These are phyloP conservation scores for Drosophila infuscata DNA, from an alignment of 2,888 invertebrate genomes.

Conservation along the genomic window DNA sequence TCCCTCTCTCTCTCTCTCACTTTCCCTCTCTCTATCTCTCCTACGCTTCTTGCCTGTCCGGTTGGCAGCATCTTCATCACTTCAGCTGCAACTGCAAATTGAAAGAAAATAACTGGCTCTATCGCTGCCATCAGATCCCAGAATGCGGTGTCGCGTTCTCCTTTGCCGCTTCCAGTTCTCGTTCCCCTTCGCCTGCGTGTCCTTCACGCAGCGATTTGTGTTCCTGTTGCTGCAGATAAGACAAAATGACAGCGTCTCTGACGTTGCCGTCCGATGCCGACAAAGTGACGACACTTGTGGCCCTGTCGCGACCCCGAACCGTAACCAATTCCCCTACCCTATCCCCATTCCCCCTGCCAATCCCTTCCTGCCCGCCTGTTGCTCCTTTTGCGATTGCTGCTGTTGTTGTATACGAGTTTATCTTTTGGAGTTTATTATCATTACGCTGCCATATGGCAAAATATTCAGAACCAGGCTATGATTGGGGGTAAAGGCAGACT, in stretches of 20 bases:
- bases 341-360: not conserved
- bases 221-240: slow-evolving; percentile 60
- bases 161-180: not conserved
- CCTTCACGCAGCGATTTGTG: not conserved
- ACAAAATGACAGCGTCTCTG: slow-evolving; percentile 58
- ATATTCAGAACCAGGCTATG: slow-evolving; percentile 53
- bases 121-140: slow-evolving; percentile 20
- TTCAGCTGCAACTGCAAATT: slow-evolving; percentile 57
- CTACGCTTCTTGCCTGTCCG: not conserved
- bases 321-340: not conserved
- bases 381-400: slow-evolving; percentile 16
- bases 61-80: slow-evolving; percentile 12
- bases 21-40: too few relatives aligned
- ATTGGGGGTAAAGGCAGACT: slow-evolving; percentile 26
- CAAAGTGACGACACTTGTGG: slow-evolving; percentile 59
- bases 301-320: slow-evolving; percentile 25
- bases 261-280: slow-evolving; percentile 23
- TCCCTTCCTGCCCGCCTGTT: slow-evolving; percentile 1
- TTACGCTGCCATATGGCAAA: slow-evolving; percentile 81
- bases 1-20: not conserved
- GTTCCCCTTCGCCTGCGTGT: not conserved
- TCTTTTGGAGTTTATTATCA: slow-evolving; percentile 83
- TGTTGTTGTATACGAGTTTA: slow-evolving; percentile 49
- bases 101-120: slow-evolving; percentile 75
- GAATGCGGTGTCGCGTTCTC: not conserved